phyloP scores from a whole-genome alignment of 2,888 invertebrate genomes.

The Chesias legatella region DNA sequence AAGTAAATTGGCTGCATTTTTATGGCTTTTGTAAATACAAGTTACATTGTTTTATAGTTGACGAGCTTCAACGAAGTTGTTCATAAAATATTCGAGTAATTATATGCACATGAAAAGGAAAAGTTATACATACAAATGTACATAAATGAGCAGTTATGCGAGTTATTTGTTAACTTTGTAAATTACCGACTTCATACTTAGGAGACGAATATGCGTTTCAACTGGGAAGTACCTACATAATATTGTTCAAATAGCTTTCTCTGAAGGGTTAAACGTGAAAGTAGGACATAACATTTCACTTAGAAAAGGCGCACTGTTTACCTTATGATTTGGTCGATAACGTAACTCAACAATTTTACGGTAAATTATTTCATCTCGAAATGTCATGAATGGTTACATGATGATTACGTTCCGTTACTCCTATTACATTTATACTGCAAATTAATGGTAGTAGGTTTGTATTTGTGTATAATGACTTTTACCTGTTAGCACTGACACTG shows the following conservation, averaged over 20 bases:
- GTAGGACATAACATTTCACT: constrained; percentile 29
- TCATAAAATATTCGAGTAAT: constrained; percentile 9
- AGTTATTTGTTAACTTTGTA: constrained; percentile 41
- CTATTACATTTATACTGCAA: no score
- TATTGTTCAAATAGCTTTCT: constrained; percentile 39
- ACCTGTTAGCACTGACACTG: no score
- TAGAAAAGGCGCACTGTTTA: constrained; percentile 22
- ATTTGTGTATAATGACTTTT: no score
- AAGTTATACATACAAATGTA: constrained; percentile 28
- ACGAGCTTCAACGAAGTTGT: not conserved
- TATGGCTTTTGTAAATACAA: no score
- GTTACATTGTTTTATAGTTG: no score
- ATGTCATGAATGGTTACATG: no score
- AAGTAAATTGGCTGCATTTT: no score
- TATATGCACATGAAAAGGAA: constrained; percentile 22
- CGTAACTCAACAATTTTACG: constrained; percentile 38
- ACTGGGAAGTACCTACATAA: constrained; percentile 17
- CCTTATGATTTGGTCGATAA: constrained; percentile 27
- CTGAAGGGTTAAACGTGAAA: constrained; percentile 40
- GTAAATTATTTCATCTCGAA: no score
- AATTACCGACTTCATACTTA: constrained; percentile 36
- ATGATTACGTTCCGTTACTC: no score
- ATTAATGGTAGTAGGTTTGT: no score
- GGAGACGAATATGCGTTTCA: constrained; percentile 17
- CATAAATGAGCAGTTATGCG: constrained; percentile 26